phyloP scores from a whole-genome alignment of 2,113 vertebrate species.

The Oenanthe melanoleuca region DNA sequence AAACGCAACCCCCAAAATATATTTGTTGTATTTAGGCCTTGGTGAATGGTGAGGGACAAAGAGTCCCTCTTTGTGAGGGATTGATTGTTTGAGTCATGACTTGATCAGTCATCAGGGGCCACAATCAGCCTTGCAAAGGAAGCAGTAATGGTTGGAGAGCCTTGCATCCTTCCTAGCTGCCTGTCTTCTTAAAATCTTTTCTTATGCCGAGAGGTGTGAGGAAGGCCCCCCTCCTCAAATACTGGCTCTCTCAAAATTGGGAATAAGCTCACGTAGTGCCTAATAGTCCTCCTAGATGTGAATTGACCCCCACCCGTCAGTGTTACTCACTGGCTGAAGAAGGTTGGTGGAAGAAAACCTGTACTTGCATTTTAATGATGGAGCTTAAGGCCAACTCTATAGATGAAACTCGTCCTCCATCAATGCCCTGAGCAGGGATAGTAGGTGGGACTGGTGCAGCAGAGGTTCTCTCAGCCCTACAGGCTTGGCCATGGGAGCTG shows the following conservation, averaged over 20 bases:
- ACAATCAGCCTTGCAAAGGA: neutral
- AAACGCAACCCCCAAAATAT: neutral
- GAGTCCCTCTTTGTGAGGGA: neutral
- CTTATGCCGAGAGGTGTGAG: neutral
- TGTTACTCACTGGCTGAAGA: neutral
- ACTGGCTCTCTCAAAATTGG: neutral
- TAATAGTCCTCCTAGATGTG: neutral
- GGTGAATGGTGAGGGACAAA: too few relatives aligned
- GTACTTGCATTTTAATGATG: rapidly evolving
- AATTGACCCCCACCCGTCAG: neutral
- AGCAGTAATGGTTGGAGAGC: neutral
- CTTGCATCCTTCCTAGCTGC: neutral
- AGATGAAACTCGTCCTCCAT: neutral
- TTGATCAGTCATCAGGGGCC: neutral
- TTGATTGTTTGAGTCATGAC: neutral
- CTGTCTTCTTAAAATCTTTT: neutral
- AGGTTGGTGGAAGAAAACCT: neutral
- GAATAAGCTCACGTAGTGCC: neutral
- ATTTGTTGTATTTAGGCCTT: neutral
- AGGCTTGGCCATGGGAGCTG: rapidly evolving
- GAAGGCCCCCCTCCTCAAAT: rapidly evolving
- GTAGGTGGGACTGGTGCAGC: neutral
- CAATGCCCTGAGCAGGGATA: neutral
- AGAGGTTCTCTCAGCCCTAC: neutral
- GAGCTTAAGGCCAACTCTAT: neutral